These are phyloP conservation scores for Macroramphosus scolopax DNA, from an alignment of 2,797 vertebrate species.

Conservation along the genomic window DNA sequence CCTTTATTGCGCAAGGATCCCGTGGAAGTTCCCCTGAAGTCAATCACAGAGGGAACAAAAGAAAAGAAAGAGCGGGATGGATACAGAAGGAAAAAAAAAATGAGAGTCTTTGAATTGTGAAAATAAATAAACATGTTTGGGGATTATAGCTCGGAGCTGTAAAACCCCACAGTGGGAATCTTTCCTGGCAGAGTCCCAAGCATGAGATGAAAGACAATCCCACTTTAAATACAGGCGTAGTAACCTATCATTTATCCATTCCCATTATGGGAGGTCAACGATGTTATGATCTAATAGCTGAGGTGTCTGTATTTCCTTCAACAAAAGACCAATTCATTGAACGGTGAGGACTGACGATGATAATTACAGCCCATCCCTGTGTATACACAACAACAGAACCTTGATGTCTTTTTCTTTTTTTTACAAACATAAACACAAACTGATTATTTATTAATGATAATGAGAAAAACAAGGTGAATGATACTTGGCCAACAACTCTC, in stretches of 20 bases:
- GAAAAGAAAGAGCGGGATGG: too few species aligned
- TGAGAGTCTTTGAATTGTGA: conserved; percentile 65
- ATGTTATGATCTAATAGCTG: conserved; percentile 63
- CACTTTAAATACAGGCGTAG: conserved; percentile 64
- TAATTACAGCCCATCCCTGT: conserved; percentile 25
- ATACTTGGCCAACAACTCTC: conserved; percentile 12
- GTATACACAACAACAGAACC: conserved; percentile 45
- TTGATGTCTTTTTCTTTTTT: conserved; percentile 25
- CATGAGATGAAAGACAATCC: conserved; percentile 73
- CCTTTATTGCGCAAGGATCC: conserved; percentile 44
- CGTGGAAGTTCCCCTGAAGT: conserved; percentile 73
- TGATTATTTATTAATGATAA: conserved; percentile 3
- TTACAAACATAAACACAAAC: conserved; percentile 22
- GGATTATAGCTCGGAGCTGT: conserved; percentile 59
- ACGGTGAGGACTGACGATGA: too few species aligned
- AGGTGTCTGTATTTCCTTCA: conserved; percentile 49
- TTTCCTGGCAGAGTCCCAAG: conserved; percentile 70
- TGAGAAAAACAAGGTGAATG: conserved; percentile 12
- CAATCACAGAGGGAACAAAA: conserved; percentile 58
- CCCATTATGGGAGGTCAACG: conserved; percentile 59
- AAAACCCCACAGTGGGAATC: conserved; percentile 57
- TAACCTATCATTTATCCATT: conserved; percentile 72
- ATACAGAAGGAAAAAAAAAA: conserved; percentile 1
- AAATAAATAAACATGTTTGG: conserved; percentile 82
- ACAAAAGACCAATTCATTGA: too few species aligned